Evolutionary conservation across 2,113 vertebrate genomes (phyloP), one percentile per base, ranked within the genome.

Genomic region (Syngnathus scovelli): DNA sequence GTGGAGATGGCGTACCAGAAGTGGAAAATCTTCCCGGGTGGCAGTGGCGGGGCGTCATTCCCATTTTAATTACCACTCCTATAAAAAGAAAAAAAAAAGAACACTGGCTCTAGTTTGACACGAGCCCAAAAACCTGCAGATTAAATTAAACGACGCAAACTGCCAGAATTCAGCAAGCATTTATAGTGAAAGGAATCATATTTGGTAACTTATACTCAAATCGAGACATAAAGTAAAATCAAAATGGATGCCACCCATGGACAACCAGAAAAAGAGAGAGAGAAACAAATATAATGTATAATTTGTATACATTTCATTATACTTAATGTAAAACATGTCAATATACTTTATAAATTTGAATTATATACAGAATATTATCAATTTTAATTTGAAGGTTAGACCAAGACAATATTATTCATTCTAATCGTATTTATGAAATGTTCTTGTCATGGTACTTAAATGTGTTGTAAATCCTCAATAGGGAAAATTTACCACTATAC

Each of bases 1-100:
- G 67, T 3, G 59, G 76, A 39, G 78, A 82, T 62, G 72, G 71
- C 78, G 84, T 83, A 81, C 67, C 60, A 80, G 78, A 78, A 79
- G 74, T 81, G 76, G 74, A 77, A 80, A 68, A 33, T 77, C 74
- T 64, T n/a, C 79, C 68, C 1, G 2, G 44, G 59, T 5, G n/a
- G 19, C 6, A 3, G 36, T 51, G 38, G 36, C 61, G 48, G 49
- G 68, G 60, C 67, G 70, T 79, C 41, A 33, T 68, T 79, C 72
- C 55, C 58, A 65, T 74, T 77, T 54, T 67, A 76, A 78, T 77
- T 75, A 62, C 61, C 4, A 52, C 18, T 66, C 33, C 21, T 51
- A 65, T 37, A 51, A 65, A 37, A 70, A 73, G 33, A 41, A 9
- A 18, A 8, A 9, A 36, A 13, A 33, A 33, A 63, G 4, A 48